phyloP scores from a whole-genome alignment of 2,797 vertebrate genomes.

The Sebastes goodei region DNA sequence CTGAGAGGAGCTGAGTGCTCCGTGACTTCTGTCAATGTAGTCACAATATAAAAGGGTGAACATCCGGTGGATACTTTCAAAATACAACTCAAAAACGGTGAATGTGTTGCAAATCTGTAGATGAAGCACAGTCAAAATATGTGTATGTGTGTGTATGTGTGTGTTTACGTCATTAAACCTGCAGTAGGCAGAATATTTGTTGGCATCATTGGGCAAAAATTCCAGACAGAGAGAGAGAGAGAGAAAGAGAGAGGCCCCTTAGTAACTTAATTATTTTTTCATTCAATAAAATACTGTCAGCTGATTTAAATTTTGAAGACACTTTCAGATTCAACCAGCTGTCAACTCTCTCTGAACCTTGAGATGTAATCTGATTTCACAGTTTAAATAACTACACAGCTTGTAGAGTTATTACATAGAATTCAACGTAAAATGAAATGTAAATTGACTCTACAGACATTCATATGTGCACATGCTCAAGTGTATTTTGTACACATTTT shows the following conservation, averaged over 20 bases:
- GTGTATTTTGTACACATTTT: no score
- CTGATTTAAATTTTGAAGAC: neutral
- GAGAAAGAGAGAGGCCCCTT: no score
- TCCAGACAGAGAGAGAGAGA: no score
- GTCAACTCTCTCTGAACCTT: neutral
- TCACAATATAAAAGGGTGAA: rapidly evolving
- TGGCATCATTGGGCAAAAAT: no score
- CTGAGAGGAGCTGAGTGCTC: neutral
- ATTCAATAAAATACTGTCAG: neutral
- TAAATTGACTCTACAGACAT: neutral
- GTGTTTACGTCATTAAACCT: neutral
- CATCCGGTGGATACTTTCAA: slow-evolving; percentile 51
- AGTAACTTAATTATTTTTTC: no score
- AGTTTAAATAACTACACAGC: neutral
- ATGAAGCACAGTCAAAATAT: neutral
- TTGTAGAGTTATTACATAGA: neutral
- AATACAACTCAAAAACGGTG: slow-evolving; percentile 11
- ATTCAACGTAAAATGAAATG: neutral
- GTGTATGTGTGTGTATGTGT: neutral
- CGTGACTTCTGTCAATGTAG: neutral
- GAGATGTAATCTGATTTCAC: neutral
- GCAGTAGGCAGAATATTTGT: no score
- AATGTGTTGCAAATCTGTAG: neutral
- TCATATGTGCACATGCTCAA: neutral
- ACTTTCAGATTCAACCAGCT: neutral